Evolutionary conservation across 2,113 vertebrate genomes (phyloP).

Genomic region (Hippoglossus stenolepis): DNA sequence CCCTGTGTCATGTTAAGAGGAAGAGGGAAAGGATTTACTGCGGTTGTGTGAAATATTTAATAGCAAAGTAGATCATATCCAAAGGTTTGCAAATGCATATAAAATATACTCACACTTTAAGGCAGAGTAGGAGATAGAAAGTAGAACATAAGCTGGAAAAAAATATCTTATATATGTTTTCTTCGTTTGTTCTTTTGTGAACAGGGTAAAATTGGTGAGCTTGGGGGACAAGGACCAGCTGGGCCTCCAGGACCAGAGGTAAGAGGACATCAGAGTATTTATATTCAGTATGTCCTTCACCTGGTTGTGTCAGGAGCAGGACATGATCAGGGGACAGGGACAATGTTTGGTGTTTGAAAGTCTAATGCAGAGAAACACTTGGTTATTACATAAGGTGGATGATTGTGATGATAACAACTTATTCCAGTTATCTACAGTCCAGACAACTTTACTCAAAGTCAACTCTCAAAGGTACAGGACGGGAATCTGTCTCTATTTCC

Average conservation of each 20-base stretch:
- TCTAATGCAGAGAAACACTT: neutral
- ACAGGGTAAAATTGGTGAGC: conserved; percentile 92
- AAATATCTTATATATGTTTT: neutral
- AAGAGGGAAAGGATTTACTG: neutral
- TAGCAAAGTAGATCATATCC: neutral
- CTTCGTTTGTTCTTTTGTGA: conserved; percentile 43
- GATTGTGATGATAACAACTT: neutral
- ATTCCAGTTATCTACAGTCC: neutral
- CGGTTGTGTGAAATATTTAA: neutral
- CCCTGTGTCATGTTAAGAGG: neutral
- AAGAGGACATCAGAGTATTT: conserved; percentile 64
- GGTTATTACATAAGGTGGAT: neutral
- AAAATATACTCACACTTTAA: too few species aligned
- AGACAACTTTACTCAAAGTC: too few species aligned
- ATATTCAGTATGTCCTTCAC: neutral
- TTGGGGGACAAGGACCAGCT: conserved; percentile 85
- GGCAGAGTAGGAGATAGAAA: too few species aligned
- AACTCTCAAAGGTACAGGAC: too few species aligned
- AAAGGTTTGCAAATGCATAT: too few species aligned
- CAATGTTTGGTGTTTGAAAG: neutral
- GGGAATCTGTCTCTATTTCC: neutral
- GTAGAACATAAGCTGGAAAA: too few species aligned
- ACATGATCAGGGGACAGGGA: too few species aligned
- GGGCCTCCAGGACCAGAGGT: conserved; percentile 97
- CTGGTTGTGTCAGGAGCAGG: too few species aligned